Evolutionary conservation across 2,113 vertebrate species (phyloP).

Genomic region (Myrmecobius fasciatus): DNA sequence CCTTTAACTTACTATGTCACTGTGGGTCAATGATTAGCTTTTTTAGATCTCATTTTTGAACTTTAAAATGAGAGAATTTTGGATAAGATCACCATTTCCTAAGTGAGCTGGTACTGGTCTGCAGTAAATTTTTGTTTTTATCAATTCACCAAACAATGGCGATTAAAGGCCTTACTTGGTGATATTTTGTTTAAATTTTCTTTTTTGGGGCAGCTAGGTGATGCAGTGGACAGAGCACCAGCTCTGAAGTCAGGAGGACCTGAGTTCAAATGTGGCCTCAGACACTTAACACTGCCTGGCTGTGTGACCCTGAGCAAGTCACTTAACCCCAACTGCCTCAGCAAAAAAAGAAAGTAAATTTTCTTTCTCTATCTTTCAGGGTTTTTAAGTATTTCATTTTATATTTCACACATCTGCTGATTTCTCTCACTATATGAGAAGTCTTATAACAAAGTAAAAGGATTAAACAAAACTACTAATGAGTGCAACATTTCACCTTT

Average conservation of each 20-base stretch:
- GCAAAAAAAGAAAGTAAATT: too few species aligned
- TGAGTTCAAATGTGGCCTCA: too few species aligned
- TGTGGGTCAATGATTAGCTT: too few species aligned
- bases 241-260: too few species aligned
- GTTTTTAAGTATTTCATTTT: neutral
- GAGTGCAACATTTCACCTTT: neutral
- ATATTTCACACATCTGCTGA: neutral
- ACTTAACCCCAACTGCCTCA: too few species aligned
- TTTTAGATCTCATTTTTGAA: neutral
- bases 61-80: neutral
- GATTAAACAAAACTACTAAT: neutral
- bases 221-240: too few species aligned
- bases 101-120: neutral
- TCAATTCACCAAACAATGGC: neutral
- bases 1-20: neutral
- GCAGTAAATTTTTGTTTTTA: neutral
- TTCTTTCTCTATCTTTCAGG: neutral
- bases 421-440: neutral
- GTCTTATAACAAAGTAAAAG: neutral
- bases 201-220: too few species aligned
- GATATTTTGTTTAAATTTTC: neutral
- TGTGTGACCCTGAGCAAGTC: too few species aligned
- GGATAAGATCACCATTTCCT: neutral
- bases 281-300: too few species aligned
- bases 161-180: neutral